These are phyloP conservation scores for Cheumatopsyche charites DNA, from an alignment of 1,140 invertebrate genomes.

Conservation along the genomic window DNA sequence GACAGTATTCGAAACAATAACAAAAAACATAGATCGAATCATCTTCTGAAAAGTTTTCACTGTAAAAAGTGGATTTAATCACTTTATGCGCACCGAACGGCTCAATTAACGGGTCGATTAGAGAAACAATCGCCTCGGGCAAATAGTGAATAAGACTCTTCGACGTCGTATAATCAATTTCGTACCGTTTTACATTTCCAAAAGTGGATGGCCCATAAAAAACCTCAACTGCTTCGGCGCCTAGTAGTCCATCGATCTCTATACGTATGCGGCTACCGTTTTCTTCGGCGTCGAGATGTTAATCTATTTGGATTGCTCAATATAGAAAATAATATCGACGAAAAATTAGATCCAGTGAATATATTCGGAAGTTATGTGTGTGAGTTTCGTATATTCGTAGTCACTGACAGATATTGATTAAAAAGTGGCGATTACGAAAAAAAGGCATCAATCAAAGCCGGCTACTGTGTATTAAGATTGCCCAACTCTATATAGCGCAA, in stretches of 20 bases:
- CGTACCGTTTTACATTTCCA: neutral
- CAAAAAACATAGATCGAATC: neutral
- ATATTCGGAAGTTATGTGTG: too few species aligned
- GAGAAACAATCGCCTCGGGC: slow-evolving; percentile 1
- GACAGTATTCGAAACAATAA: neutral
- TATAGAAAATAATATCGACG: neutral
- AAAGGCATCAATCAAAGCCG: slow-evolving; percentile 38
- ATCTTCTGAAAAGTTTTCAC: too few species aligned
- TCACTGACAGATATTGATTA: slow-evolving; percentile 39
- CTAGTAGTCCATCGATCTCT: neutral
- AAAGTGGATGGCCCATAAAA: neutral
- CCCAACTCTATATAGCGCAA: slow-evolving; percentile 31
- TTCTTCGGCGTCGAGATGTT: neutral
- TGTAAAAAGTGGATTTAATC: too few species aligned
- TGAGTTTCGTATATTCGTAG: slow-evolving; percentile 33
- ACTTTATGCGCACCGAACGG: neutral
- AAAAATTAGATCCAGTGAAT: slow-evolving; percentile 6
- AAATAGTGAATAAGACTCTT: too few species aligned
- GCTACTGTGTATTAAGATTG: slow-evolving; percentile 39
- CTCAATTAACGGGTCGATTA: slow-evolving; percentile 10
- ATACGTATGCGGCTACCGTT: neutral
- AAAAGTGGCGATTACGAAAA: slow-evolving; percentile 38
- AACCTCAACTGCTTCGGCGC: neutral
- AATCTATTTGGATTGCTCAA: slow-evolving; percentile 9
- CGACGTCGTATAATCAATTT: slow-evolving; percentile 4